Conservation (phyloP, 2,888 invertebrate species). For the Eupeodes latifasciatus region DNA sequence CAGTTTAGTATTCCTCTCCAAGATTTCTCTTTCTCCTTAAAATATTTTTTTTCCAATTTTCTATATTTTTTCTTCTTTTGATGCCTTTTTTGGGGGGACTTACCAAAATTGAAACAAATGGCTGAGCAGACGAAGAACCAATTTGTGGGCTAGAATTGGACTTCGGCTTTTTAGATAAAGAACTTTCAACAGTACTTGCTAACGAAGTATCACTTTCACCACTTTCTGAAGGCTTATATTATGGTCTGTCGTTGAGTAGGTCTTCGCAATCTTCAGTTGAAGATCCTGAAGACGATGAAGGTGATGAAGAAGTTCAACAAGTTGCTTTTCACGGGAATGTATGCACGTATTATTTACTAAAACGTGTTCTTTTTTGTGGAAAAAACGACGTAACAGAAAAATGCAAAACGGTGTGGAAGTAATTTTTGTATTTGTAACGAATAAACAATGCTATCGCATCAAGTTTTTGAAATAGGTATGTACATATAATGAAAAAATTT, state of each 20-base stretch:
- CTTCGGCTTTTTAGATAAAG: not conserved
- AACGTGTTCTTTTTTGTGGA: not conserved
- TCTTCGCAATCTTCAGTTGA: too few relatives aligned
- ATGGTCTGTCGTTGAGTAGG: not conserved
- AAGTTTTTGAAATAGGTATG: too few relatives aligned
- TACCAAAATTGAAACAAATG: not conserved
- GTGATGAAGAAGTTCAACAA: conserved; percentile 15
- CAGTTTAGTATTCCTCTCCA: not conserved
- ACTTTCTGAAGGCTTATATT: not conserved
- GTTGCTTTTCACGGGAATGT: conserved; percentile 14
- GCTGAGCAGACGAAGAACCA: not conserved
- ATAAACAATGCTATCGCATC: too few relatives aligned
- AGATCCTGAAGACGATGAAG: too few relatives aligned
- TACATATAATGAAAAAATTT: too few relatives aligned
- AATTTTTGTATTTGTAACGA: too few relatives aligned
- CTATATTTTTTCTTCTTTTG: not conserved
- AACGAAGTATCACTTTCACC: conserved; percentile 9
- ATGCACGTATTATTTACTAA: not conserved
- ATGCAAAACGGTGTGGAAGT: too few relatives aligned
- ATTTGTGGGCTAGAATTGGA: not conserved
- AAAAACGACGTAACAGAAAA: not conserved
- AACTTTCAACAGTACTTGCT: conserved; percentile 5
- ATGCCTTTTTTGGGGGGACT: conserved; percentile 1
- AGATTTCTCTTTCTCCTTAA: conserved; percentile 12
- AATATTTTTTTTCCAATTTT: conserved; percentile 16